phyloP scores from a whole-genome alignment of 2,888 invertebrate genomes.

The Drosophila multiciliata region DNA sequence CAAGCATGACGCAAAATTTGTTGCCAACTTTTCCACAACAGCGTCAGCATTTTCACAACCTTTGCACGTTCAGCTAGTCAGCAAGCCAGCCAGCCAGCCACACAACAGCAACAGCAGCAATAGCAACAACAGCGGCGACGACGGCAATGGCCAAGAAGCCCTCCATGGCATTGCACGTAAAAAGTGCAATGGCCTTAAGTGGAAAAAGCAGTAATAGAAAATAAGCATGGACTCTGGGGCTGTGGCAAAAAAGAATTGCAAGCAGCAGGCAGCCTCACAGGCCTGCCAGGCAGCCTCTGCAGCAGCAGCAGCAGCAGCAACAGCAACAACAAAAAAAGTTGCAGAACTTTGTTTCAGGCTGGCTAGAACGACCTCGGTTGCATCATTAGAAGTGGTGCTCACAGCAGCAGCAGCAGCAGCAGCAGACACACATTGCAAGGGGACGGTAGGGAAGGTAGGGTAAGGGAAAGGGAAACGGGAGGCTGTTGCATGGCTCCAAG shows the following conservation, averaged over 20 bases:
- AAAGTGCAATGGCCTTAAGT: constrained; percentile 81
- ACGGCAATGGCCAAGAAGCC: constrained; percentile 74
- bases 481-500: constrained; percentile 33
- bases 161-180: constrained; percentile 80
- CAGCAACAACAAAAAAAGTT: constrained; percentile 57
- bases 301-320: constrained; percentile 31
- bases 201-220: constrained; percentile 82
- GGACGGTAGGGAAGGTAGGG: neutral
- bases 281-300: constrained; percentile 45
- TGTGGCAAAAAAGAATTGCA: constrained; percentile 70
- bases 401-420: constrained; percentile 33
- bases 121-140: constrained; percentile 47
- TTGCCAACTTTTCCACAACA: constrained; percentile 76
- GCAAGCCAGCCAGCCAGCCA: constrained; percentile 18
- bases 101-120: constrained; percentile 12
- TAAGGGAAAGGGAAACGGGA: constrained; percentile 9
- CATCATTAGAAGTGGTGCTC: constrained; percentile 81
- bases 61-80: constrained; percentile 72
- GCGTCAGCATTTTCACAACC: constrained; percentile 79
- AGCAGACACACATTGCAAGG: constrained; percentile 48
- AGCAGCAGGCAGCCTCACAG: constrained; percentile 46
- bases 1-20: constrained; percentile 81
- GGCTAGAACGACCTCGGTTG: constrained; percentile 75
- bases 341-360: constrained; percentile 60
- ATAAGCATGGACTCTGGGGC: constrained; percentile 74